Evolutionary conservation across 2,113 vertebrate species (phyloP).

Genomic region (Strix aluco): DNA sequence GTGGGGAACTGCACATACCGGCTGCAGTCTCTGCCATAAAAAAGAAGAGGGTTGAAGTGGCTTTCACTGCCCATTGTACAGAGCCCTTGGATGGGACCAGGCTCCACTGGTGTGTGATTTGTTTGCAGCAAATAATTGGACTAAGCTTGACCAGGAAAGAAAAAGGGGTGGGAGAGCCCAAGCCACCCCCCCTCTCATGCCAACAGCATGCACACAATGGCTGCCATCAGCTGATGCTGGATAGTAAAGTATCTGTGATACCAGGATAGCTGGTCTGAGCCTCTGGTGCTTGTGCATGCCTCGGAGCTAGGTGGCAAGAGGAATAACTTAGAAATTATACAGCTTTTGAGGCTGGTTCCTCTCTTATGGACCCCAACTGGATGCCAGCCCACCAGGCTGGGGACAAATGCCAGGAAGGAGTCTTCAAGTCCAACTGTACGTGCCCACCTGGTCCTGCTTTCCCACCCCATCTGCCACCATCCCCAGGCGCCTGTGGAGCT

Average conservation of each 20-base stretch:
- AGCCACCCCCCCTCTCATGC: background rate
- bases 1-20: background rate
- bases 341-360: background rate
- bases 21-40: background rate
- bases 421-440: fast-evolving
- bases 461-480: background rate
- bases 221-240: background rate
- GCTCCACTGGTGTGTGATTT: background rate
- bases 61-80: background rate
- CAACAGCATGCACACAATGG: background rate
- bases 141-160: background rate
- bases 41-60: background rate
- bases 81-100: background rate
- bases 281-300: too few relatives aligned
- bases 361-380: background rate
- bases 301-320: background rate
- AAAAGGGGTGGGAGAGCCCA: background rate
- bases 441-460: background rate
- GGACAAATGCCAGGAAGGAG: background rate
- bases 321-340: background rate
- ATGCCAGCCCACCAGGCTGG: background rate
- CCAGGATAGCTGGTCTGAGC: background rate
- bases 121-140: background rate
- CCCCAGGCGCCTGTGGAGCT: background rate
- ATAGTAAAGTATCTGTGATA: fast-evolving